phyloP scores from a whole-genome alignment of 23 tunicate genomes.

The Trididemnum clinides region DNA sequence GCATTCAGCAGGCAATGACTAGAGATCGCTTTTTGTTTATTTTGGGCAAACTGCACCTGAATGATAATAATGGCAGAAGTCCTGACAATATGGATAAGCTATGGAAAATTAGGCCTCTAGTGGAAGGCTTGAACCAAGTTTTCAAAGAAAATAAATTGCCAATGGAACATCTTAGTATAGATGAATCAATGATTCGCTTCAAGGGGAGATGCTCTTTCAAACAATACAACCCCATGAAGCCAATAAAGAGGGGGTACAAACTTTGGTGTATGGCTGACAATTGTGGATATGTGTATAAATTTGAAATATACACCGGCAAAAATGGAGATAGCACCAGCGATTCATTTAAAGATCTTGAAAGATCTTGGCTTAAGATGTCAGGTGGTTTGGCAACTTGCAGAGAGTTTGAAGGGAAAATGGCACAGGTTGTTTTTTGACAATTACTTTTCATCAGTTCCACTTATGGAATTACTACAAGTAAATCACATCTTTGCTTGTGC shows the following conservation, averaged over 20 bases:
- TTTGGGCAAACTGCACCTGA: background rate
- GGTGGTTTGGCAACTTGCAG: no score
- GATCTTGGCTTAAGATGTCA: no score
- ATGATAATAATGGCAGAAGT: background rate
- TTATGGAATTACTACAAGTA: no score
- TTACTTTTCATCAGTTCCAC: no score
- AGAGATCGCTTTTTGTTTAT: background rate
- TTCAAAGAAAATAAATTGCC: background rate
- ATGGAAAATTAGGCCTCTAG: background rate
- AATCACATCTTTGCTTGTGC: no score
- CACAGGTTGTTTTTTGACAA: no score
- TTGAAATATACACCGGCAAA: conserved; percentile 11
- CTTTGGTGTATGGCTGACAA: conserved; percentile 13
- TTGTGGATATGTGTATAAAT: background rate
- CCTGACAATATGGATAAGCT: conserved; percentile 3
- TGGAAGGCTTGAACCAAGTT: background rate
- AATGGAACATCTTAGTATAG: background rate
- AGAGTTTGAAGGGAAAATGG: no score
- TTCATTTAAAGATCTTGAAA: no score
- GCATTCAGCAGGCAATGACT: background rate
- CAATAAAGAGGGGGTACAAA: conserved; percentile 29
- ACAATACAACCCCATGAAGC: conserved; percentile 31
- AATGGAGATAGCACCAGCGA: no score
- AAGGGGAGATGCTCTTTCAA: conserved; percentile 6
- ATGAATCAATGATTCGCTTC: conserved; percentile 22